Evolutionary conservation across 2,113 vertebrate species (phyloP).

Genomic region (Dermatemys mawii): DNA sequence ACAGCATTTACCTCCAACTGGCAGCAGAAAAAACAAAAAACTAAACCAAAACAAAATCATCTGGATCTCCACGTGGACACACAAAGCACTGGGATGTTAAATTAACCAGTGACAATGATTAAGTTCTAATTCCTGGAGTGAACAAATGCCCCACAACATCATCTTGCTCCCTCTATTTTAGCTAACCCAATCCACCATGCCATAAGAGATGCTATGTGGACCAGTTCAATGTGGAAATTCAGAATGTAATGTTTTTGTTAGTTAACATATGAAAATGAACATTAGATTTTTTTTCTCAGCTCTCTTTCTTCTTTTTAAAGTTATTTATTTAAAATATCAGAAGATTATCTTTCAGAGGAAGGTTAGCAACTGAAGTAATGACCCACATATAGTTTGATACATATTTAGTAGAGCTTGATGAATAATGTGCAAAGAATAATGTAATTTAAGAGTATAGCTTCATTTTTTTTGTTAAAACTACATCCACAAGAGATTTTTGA

Average conservation of each 20-base stretch:
- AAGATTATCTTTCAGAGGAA: not conserved
- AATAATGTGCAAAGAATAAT: not conserved
- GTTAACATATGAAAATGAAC: not conserved
- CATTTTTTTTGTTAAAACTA: not conserved
- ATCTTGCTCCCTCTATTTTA: not conserved
- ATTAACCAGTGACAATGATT: not conserved
- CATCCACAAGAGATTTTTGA: not conserved
- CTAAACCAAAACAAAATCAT: too few species aligned
- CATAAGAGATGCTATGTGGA: not conserved
- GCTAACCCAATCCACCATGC: not conserved
- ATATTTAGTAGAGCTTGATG: not conserved
- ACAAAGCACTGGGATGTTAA: slow-evolving; percentile 28
- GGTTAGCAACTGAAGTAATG: not conserved
- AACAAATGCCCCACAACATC: not conserved
- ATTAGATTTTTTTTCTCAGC: not conserved
- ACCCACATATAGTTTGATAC: not conserved
- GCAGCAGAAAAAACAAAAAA: not conserved
- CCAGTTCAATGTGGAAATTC: not conserved
- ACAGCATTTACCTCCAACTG: slow-evolving; percentile 5
- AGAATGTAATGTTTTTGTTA: not conserved
- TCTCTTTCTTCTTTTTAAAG: not conserved
- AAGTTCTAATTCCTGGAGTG: not conserved
- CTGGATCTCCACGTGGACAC: not conserved
- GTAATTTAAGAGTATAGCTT: not conserved
- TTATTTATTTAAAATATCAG: not conserved